Evolutionary conservation across 2,113 vertebrate species (phyloP).

Genomic region (Xyliphius kryptos): DNA sequence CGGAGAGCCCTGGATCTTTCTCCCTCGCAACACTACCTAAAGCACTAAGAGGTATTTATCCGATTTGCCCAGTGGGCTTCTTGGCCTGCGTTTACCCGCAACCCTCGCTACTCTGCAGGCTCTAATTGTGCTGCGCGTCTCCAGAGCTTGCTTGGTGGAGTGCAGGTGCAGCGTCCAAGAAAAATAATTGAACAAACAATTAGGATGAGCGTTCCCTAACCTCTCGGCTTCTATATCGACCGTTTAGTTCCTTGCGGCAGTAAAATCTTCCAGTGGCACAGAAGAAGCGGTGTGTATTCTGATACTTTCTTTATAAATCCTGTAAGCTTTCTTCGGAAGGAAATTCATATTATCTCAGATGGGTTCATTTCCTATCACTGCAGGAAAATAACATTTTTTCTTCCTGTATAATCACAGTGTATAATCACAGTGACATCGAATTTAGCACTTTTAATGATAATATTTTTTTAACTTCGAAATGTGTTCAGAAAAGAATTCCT

Average conservation of each 20-base stretch:
- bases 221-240: conserved; percentile 29
- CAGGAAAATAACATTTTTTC: no score
- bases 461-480: no score
- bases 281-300: conserved; percentile 4
- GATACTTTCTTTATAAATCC: no score
- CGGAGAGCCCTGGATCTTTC: conserved; percentile 56
- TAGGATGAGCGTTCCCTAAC: conserved; percentile 50
- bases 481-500: no score
- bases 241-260: conserved; percentile 37
- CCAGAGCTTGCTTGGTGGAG: conserved; percentile 50
- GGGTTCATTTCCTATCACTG: no score
- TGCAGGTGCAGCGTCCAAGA: conserved; percentile 62
- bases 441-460: no score
- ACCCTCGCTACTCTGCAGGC: conserved; percentile 43
- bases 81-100: conserved; percentile 44
- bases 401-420: no score
- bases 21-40: conserved; percentile 57
- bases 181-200: conserved; percentile 70
- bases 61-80: conserved; percentile 41
- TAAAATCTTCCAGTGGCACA: no score
- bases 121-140: conserved; percentile 56
- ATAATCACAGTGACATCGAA: no score
- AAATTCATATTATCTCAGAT: no score
- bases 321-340: no score
- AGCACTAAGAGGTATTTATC: conserved; percentile 67